Evolutionary conservation across 2,113 vertebrate species (phyloP).

Genomic region (Epinephelus fuscoguttatus): DNA sequence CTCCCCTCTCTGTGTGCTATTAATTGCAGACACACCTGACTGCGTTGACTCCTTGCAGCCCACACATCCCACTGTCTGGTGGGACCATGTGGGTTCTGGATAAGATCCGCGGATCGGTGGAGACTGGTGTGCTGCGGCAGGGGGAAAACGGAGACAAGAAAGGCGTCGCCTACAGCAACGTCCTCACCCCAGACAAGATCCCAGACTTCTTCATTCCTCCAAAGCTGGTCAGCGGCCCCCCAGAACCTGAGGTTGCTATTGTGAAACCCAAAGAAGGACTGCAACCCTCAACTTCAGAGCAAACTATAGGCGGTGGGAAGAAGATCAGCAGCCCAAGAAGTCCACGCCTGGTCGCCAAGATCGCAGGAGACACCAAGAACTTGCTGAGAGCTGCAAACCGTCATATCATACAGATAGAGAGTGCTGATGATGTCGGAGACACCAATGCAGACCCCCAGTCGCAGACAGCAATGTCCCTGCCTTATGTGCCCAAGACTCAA

Average conservation of each 20-base stretch:
- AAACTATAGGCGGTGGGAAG: conserved; percentile 84
- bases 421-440: conserved; percentile 90
- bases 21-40: conserved; percentile 71
- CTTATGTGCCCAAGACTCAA: conserved; percentile 95
- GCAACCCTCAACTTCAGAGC: conserved; percentile 87
- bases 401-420: conserved; percentile 97
- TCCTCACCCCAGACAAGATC: conserved; percentile 97
- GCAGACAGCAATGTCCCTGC: conserved; percentile 92
- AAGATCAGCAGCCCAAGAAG: conserved; percentile 89
- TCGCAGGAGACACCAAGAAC: conserved; percentile 88
- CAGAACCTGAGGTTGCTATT: conserved; percentile 83
- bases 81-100: conserved; percentile 94
- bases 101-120: conserved; percentile 92
- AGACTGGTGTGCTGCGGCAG: conserved; percentile 84
- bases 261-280: conserved; percentile 77
- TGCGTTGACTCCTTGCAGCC: conserved; percentile 31
- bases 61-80: conserved; percentile 50
- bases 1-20: conserved; percentile 50
- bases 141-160: conserved; percentile 85
- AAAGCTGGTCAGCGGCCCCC: conserved; percentile 87
- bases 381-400: conserved; percentile 89
- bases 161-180: conserved; percentile 89
- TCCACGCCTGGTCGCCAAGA: conserved; percentile 88
- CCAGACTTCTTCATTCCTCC: conserved; percentile 98
- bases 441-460: conserved; percentile 92